phyloP scores from a whole-genome alignment of 1,140 invertebrate genomes.

The Zaprionus kolodkinae region DNA sequence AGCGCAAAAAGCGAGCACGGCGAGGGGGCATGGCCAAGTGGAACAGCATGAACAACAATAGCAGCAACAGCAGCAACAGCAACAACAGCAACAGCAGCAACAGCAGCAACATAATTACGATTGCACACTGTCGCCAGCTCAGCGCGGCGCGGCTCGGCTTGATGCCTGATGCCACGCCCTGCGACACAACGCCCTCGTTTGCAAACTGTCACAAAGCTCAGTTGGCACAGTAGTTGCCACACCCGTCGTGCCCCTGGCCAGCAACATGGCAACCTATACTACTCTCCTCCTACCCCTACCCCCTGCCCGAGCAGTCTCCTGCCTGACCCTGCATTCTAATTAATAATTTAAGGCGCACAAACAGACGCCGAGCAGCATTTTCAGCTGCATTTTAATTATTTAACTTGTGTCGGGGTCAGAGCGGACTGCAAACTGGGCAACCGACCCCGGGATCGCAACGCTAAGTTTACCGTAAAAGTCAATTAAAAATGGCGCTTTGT shows the following conservation, averaged over 20 bases:
- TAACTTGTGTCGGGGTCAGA: slow-evolving; percentile 61
- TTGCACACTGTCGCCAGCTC: slow-evolving; percentile 31
- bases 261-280: neutral
- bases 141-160: neutral
- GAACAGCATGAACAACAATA: neutral
- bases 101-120: slow-evolving; percentile 62
- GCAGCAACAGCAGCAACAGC: slow-evolving; percentile 10
- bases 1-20: slow-evolving; percentile 16
- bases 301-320: neutral
- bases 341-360: slow-evolving; percentile 69
- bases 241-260: neutral
- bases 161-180: slow-evolving; percentile 18
- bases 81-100: slow-evolving; percentile 11
- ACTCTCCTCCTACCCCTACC: neutral
- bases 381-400: slow-evolving; percentile 72
- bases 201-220: slow-evolving; percentile 39
- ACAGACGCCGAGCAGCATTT: slow-evolving; percentile 51
- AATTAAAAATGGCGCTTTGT: slow-evolving; percentile 49
- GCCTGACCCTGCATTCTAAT: slow-evolving; percentile 68
- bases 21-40: neutral
- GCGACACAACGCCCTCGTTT: slow-evolving; percentile 35
- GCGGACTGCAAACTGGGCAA: slow-evolving; percentile 15
- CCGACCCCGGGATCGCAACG: slow-evolving; percentile 20
- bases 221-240: neutral
- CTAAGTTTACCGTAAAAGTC: slow-evolving; percentile 45